Evolutionary conservation across 2,113 vertebrate species (phyloP).

Genomic region (Anseranas semipalmata): DNA sequence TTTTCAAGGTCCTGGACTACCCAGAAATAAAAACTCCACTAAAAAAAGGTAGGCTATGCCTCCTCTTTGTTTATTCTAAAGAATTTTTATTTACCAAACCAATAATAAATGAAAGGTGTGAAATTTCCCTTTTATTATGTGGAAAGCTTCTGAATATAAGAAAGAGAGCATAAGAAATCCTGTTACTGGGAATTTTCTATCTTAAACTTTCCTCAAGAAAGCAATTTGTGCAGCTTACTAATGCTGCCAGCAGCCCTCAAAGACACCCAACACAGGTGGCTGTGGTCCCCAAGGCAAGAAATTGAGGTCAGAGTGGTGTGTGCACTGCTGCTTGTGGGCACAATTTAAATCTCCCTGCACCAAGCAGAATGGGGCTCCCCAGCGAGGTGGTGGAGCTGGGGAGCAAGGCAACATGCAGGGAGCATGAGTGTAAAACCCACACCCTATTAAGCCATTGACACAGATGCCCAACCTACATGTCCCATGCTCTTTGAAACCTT

Average conservation of each 20-base stretch:
- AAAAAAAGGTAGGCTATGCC: background rate
- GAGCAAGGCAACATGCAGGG: background rate
- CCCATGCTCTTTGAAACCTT: background rate
- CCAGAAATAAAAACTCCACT: background rate
- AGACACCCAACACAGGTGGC: rapidly evolving
- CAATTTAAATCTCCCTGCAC: background rate
- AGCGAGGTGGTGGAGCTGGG: too few relatives aligned
- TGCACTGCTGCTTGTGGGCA: too few relatives aligned
- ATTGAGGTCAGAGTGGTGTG: rapidly evolving
- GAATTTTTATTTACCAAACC: background rate
- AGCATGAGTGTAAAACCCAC: background rate
- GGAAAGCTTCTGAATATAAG: background rate
- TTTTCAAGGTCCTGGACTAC: background rate
- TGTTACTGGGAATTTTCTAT: rapidly evolving
- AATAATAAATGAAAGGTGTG: background rate
- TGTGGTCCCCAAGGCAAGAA: background rate
- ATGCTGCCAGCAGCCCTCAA: rapidly evolving
- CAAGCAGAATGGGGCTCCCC: background rate
- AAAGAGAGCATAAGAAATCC: background rate
- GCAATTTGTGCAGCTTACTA: background rate
- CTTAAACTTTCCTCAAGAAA: background rate
- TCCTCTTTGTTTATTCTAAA: background rate
- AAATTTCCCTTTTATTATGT: background rate
- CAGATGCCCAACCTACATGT: rapidly evolving
- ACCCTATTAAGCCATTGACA: background rate